Evolutionary conservation across 2,888 invertebrate species (phyloP), one percentile per base, ranked within the genome.

Genomic region (Helleia helle): DNA sequence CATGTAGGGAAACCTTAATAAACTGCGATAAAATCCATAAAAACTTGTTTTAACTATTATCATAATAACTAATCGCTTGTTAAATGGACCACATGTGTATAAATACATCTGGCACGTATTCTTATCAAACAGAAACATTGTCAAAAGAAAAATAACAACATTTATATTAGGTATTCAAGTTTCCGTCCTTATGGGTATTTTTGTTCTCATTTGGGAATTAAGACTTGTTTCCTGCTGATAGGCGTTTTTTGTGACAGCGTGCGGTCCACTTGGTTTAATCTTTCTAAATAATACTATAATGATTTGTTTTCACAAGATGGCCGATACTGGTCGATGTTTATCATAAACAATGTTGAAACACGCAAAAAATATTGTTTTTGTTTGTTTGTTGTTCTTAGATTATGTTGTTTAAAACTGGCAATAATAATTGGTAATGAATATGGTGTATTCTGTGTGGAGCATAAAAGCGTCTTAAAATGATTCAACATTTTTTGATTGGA

Each of bases 181-280:
- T 71, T 77, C 79, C 80, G 76, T 65, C 64, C 71, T 70, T 62
- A 69, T 67, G 63, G 69, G n/a, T n/a, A n/a, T n/a, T n/a, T 59
- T 54, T 57, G 57, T 41, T 55, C 55, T 59, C 61, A 58, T 60
- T 62, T 56, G 57, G 51, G 54, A 50, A 51, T 57, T 52, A 51
- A 57, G 46, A 46, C 45, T 52, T 47, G 44, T 50, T 57, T 61
- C 60, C 62, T 60, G 51, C 36, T 40, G 62, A 65, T 64, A 62
- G 58, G 46, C 18, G 39, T 15, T 46, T 41, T 40, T 41, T 41
- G 25, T 47, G 34, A 12, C 24, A 18, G 40, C 43, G 42, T 44
- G 47, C 38, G 45, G 45, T 40, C 41, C 24, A 17, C 15, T 36
- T 24, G 7, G 9, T 24, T 15, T 39, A n/a, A n/a, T 39, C 39